A percentile compares a stretch with the other conserved stretches of the same genome.
These are phyloP conservation scores for Drosophila macrothrix DNA, from an alignment of 2,888 invertebrate species.

Conservation along the genomic window DNA sequence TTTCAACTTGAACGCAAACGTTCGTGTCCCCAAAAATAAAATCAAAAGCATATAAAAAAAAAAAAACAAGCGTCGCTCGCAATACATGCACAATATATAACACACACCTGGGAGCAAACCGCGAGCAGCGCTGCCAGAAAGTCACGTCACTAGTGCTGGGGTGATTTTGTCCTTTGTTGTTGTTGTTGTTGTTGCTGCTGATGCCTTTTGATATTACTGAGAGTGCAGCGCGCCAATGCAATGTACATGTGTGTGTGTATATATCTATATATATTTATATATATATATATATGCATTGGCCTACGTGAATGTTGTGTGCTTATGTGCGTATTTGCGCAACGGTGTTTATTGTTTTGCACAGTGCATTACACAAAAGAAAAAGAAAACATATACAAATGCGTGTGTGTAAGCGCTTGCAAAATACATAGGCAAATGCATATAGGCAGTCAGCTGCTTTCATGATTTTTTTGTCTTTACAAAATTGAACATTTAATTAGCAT, in stretches of 20 bases:
- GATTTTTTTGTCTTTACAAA: slow-evolving; percentile 16
- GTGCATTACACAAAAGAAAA: background rate
- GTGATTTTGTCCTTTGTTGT: slow-evolving; percentile 44
- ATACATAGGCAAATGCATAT: slow-evolving; percentile 13
- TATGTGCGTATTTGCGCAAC: slow-evolving; percentile 42
- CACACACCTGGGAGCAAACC: slow-evolving; percentile 61
- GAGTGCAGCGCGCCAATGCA: slow-evolving; percentile 67
- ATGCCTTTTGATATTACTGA: slow-evolving; percentile 18
- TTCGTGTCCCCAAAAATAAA: slow-evolving; percentile 64
- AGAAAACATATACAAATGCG: slow-evolving; percentile 6
- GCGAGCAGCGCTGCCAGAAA: slow-evolving; percentile 51
- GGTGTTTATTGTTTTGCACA: slow-evolving; percentile 57
- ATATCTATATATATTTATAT: background rate
- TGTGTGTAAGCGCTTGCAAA: slow-evolving; percentile 5
- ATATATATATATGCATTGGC: background rate
- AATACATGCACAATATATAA: slow-evolving; percentile 39
- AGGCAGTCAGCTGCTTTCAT: slow-evolving; percentile 41
- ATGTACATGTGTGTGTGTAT: slow-evolving; percentile 9
- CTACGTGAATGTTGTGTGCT: slow-evolving; percentile 15
- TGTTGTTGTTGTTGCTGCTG: slow-evolving; percentile 31
- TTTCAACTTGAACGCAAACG: slow-evolving; percentile 55
- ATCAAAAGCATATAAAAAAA: slow-evolving; percentile 30
- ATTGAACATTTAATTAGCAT: slow-evolving; percentile 57
- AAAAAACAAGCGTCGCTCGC: slow-evolving; percentile 19
- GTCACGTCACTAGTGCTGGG: slow-evolving; percentile 60